Conservation (phyloP, 2,888 invertebrate species). For the Lagria hirta region DNA sequence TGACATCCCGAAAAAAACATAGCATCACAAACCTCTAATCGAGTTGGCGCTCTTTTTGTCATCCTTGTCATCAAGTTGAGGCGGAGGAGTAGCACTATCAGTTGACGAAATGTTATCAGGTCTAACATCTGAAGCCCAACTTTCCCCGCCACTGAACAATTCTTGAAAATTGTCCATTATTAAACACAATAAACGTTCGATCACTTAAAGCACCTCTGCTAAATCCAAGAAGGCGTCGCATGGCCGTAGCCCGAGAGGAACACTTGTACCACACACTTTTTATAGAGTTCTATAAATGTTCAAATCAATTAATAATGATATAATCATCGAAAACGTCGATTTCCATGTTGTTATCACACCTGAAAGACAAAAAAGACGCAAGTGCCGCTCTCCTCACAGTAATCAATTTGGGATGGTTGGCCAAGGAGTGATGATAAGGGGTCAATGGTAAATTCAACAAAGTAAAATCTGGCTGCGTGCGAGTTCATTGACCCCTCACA, state of each 20-base stretch:
- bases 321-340: slow-evolving; percentile 30
- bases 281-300: too few relatives aligned
- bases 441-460: slow-evolving; percentile 45
- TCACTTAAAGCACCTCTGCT: slow-evolving; percentile 29
- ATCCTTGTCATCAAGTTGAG: slow-evolving; percentile 49
- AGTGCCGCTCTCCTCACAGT: slow-evolving; percentile 18
- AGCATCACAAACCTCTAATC: slow-evolving; percentile 62
- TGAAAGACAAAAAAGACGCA: slow-evolving; percentile 22
- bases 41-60: slow-evolving; percentile 66
- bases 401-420: slow-evolving; percentile 35
- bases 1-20: slow-evolving; percentile 9
- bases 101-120: slow-evolving; percentile 52
- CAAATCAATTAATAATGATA: too few relatives aligned
- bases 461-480: slow-evolving; percentile 37
- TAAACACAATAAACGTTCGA: slow-evolving; percentile 33
- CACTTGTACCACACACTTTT: slow-evolving; percentile 4
- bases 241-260: slow-evolving; percentile 35
- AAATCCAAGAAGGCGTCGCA: slow-evolving; percentile 33
- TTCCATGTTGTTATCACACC: slow-evolving; percentile 29
- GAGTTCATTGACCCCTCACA: slow-evolving; percentile 37
- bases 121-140: slow-evolving; percentile 41
- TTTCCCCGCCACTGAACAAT: slow-evolving; percentile 51
- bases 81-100: slow-evolving; percentile 61
- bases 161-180: slow-evolving; percentile 57
- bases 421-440: slow-evolving; percentile 36